phyloP scores from a whole-genome alignment of 2,113 vertebrate genomes.

The Ahaetulla prasina region DNA sequence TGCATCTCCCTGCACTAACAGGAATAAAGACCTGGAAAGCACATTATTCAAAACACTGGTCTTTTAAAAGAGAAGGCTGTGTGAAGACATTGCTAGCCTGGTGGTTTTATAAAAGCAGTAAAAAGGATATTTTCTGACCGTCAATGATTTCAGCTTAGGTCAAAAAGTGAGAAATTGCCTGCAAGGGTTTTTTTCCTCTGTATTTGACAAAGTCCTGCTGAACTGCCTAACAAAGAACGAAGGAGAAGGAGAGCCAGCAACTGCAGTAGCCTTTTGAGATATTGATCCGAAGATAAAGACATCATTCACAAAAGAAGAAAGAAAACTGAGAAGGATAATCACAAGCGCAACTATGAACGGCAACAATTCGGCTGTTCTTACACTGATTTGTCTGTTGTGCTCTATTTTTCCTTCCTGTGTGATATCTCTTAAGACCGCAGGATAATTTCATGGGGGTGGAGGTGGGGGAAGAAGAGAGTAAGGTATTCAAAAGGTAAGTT shows the following conservation, averaged over 20 bases:
- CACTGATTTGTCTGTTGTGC: not conserved
- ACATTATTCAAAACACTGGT: not conserved
- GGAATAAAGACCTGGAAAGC: not conserved
- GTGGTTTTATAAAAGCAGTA: not conserved
- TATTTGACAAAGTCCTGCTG: not conserved
- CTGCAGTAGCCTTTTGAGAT: not conserved
- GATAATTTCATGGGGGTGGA: not conserved
- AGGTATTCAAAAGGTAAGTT: not conserved
- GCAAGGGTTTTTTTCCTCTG: not conserved
- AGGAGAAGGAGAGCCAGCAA: not conserved
- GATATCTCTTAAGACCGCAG: not conserved
- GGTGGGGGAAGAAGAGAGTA: not conserved
- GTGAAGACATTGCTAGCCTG: not conserved
- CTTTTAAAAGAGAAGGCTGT: not conserved
- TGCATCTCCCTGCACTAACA: not conserved
- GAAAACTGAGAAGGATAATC: not conserved
- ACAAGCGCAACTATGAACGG: not conserved
- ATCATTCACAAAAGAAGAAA: not conserved
- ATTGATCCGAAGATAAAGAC: not conserved
- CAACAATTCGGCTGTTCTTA: not conserved
- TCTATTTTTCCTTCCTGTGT: not conserved
- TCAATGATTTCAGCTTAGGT: not conserved
- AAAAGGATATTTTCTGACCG: not conserved
- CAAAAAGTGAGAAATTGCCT: not conserved
- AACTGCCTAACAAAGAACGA: not conserved